Evolutionary conservation across 2,888 invertebrate species (phyloP).

Genomic region (Strigamia maritima): DNA sequence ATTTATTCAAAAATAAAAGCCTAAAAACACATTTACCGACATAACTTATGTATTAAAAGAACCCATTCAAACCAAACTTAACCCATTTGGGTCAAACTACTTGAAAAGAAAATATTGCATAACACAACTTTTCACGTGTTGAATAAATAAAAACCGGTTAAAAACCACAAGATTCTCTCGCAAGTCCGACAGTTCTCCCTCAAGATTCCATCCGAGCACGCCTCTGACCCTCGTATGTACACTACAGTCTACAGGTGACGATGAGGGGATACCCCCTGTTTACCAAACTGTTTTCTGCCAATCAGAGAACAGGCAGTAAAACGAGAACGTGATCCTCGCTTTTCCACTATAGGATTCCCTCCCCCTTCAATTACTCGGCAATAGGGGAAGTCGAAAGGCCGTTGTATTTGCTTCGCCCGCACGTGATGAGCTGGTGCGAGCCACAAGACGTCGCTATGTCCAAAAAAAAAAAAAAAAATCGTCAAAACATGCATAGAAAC

Average conservation of each 20-base stretch:
- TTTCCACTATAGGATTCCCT: conserved; percentile 2
- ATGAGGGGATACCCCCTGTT: conserved; percentile 1
- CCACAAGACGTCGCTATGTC: not conserved
- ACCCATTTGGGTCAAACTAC: not conserved
- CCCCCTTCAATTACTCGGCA: conserved; percentile 19
- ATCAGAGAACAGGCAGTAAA: conserved; percentile 13
- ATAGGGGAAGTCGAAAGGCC: conserved; percentile 12
- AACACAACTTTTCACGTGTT: not conserved
- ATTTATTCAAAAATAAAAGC: not conserved
- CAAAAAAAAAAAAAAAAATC: not conserved
- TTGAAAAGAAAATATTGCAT: not conserved
- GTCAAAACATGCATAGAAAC: not conserved
- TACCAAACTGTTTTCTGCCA: conserved; percentile 10
- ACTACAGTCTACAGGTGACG: conserved; percentile 1
- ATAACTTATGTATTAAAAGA: not conserved
- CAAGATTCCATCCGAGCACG: not conserved
- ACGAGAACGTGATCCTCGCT: conserved; percentile 13
- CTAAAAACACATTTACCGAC: not conserved
- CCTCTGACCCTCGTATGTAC: not conserved
- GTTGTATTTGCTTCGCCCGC: not conserved
- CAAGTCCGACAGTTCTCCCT: not conserved
- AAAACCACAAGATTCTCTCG: not conserved
- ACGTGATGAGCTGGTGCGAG: not conserved
- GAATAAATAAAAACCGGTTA: not conserved
- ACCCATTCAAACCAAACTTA: not conserved